Conservation (phyloP, 2,888 invertebrate genomes). For the Scaptomyza caliginosa region DNA sequence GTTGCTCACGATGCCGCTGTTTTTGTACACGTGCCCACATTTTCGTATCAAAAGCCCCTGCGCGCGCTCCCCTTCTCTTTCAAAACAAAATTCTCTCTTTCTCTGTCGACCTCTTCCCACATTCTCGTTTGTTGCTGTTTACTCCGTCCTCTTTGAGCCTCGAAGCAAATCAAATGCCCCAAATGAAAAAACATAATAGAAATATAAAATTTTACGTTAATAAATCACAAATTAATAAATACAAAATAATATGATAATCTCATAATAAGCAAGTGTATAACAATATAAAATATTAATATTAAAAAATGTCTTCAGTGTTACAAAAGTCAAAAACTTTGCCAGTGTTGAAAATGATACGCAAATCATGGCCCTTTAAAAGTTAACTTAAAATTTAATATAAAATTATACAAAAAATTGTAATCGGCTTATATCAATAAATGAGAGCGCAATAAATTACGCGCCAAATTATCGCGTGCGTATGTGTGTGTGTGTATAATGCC, state of each 20-base stretch:
- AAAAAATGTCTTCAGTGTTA: slow-evolving; percentile 14
- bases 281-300: neutral
- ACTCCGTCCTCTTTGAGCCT: slow-evolving; percentile 7
- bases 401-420: neutral
- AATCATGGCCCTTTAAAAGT: slow-evolving; percentile 27
- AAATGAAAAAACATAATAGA: slow-evolving; percentile 2
- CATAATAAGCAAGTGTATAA: slow-evolving; percentile 20
- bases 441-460: slow-evolving; percentile 12
- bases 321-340: slow-evolving; percentile 33
- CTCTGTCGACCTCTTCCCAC: slow-evolving; percentile 13
- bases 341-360: slow-evolving; percentile 29
- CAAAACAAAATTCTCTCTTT: slow-evolving; percentile 10
- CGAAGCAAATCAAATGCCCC: slow-evolving; percentile 15
- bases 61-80: slow-evolving; percentile 30
- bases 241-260: neutral
- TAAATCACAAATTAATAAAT: slow-evolving; percentile 9
- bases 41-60: slow-evolving; percentile 27
- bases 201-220: neutral
- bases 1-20: slow-evolving; percentile 33
- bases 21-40: slow-evolving; percentile 65
- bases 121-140: slow-evolving; percentile 35
- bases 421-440: slow-evolving; percentile 1
- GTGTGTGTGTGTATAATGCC: neutral
- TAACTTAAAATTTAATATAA: slow-evolving; percentile 17
- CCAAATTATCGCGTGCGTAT: slow-evolving; percentile 7